These are phyloP conservation scores for Delphinus delphis DNA, from an alignment of 2,113 vertebrate species.

Conservation along the genomic window DNA sequence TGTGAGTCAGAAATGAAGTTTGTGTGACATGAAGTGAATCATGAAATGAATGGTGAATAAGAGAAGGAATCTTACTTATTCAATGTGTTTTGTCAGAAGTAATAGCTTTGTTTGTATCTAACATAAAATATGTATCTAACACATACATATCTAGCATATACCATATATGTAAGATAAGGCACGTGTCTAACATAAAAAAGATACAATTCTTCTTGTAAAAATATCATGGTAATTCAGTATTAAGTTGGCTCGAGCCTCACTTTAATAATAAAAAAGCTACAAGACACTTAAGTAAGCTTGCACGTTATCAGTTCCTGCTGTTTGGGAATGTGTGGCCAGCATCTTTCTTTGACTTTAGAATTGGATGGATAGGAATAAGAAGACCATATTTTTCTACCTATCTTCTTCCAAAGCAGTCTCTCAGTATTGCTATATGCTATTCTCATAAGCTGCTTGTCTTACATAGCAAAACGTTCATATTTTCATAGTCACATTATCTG, in stretches of 20 bases:
- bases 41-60: constrained; percentile 72
- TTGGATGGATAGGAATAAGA: not conserved
- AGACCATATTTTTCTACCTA: not conserved
- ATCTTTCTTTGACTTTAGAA: constrained; percentile 28
- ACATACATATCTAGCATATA: not conserved
- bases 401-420: not conserved
- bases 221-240: not conserved
- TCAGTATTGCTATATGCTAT: not conserved
- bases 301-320: not conserved
- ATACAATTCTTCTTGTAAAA: not conserved
- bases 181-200: constrained; percentile 3
- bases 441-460: not conserved
- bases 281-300: not conserved
- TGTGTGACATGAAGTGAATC: constrained; percentile 81
- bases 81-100: constrained; percentile 76
- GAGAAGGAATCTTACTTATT: constrained; percentile 73
- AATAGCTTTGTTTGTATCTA: constrained; percentile 55
- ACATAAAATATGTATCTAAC: not conserved
- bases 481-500: not conserved
- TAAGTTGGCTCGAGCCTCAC: not conserved
- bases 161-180: not conserved
- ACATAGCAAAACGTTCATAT: not conserved
- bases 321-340: not conserved
- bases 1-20: constrained; percentile 84
- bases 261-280: not conserved